Evolutionary conservation across 1,140 invertebrate species (phyloP), one percentile per base, ranked within the genome.

Genomic region (Mercenaria mercenaria): DNA sequence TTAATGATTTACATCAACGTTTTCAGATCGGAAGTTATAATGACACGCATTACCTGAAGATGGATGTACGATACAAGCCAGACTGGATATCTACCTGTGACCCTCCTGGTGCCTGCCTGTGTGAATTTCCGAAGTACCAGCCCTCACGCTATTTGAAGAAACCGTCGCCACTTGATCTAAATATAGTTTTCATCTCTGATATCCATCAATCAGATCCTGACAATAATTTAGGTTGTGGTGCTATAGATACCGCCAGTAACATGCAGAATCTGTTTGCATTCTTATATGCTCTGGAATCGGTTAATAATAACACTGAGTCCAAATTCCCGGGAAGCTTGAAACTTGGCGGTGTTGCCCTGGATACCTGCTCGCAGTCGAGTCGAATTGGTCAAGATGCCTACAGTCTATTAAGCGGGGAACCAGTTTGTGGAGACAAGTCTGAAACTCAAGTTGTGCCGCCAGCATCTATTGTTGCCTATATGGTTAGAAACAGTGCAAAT

Each of bases 11-110:
- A n/a, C n/a, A n/a, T n/a, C n/a, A n/a, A n/a, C n/a, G n/a, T 39
- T 92, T 77, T 18, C 90, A 95, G 95, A 92, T 95, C 88, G 95
- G 95, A n/a, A 94, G 93, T 80, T 95, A 95, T 86, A 95, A 95
- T 84, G 95, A 95, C 86, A 94, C 93, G 0, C 86, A 95, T 81
- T 94, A 91, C 64, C 89, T 95, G 50, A 95, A 95, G 79, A 91
- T 95, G 64, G 92, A 94, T 88, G 93, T 93, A 34, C 89, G 88
- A 29, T 95, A 95, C 67, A 84, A 91, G 11, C 84, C 91, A 29
- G 76, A 84, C 1, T 94, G 93, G 94, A 37, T 43, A 3, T 91
- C 92, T 13, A 82, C 50, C 15, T 94, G 94, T 83, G 61, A 79
- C 20, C 29, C 41, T 11, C 32, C 80, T 34, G 91, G 72, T 6